These are phyloP conservation scores for Ispidina lecontei DNA, from an alignment of 2,797 vertebrate genomes.

Conservation along the genomic window DNA sequence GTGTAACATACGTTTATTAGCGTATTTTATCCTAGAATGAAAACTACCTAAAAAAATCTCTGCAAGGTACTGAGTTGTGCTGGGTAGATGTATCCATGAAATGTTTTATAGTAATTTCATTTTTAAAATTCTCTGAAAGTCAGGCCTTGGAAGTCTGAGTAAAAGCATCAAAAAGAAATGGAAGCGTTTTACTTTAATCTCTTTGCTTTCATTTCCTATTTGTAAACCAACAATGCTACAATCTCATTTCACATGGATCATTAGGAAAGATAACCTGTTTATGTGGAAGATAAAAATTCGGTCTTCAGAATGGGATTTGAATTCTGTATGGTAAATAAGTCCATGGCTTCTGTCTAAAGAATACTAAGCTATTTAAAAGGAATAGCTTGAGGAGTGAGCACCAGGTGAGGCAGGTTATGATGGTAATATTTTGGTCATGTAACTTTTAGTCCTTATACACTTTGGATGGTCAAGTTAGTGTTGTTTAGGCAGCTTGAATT, in stretches of 20 bases:
- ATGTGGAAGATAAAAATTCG: slow-evolving; percentile 28
- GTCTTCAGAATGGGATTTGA: slow-evolving; percentile 26
- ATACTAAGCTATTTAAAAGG: background rate
- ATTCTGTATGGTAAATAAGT: slow-evolving; percentile 27
- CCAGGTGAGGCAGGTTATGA: background rate
- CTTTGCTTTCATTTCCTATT: slow-evolving; percentile 15
- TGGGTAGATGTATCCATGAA: background rate
- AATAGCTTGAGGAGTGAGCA: background rate
- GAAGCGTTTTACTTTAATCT: slow-evolving; percentile 25
- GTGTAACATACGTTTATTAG: background rate
- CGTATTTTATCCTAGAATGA: background rate
- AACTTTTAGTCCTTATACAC: background rate
- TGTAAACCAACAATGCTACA: background rate
- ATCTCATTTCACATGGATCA: slow-evolving; percentile 26
- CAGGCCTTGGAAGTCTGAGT: background rate
- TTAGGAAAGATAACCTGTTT: slow-evolving; percentile 58
- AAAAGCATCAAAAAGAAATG: background rate
- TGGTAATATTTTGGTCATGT: background rate
- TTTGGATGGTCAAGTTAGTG: background rate
- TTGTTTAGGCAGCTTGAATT: background rate
- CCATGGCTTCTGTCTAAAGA: background rate
- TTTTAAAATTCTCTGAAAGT: background rate
- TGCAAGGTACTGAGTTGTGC: background rate
- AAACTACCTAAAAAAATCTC: background rate
- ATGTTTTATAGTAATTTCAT: background rate